These are phyloP conservation scores for Augiades crinisus DNA, from an alignment of 2,888 invertebrate species.

Conservation along the genomic window DNA sequence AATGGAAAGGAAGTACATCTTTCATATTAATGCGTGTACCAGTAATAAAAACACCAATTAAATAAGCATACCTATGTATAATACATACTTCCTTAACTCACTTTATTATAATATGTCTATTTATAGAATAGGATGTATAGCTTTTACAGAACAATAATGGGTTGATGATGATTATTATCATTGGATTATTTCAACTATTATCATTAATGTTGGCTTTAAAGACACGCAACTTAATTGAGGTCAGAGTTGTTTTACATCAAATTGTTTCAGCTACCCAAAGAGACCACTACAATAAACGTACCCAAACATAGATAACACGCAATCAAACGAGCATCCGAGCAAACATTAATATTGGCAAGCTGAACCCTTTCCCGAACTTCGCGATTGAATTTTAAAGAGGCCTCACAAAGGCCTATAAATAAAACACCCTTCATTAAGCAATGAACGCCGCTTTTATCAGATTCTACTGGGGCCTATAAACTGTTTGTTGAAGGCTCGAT, in stretches of 20 bases:
- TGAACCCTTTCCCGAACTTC: slow-evolving; percentile 18
- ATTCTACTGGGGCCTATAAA: slow-evolving; percentile 11
- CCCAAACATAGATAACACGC: slow-evolving; percentile 1
- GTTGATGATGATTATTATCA: no score
- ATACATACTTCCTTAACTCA: no score
- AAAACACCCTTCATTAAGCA: slow-evolving; percentile 18
- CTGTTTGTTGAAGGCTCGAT: slow-evolving; percentile 14
- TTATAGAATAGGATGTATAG: no score
- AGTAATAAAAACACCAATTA: no score
- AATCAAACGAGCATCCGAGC: slow-evolving; percentile 12
- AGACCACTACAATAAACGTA: background rate
- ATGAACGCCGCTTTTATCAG: slow-evolving; percentile 20
- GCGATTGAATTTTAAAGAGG: slow-evolving; percentile 25
- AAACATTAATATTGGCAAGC: slow-evolving; percentile 20
- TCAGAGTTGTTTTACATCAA: background rate
- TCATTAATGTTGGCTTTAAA: background rate
- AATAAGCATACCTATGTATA: no score
- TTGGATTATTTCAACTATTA: no score
- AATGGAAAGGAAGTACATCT: no score
- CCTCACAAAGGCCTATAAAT: slow-evolving; percentile 18
- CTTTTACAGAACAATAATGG: no score
- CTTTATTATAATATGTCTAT: no score
- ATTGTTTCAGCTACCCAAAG: background rate
- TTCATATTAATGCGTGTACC: no score
- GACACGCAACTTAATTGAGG: background rate